Evolutionary conservation across 2,797 vertebrate species (phyloP).

Genomic region (Lacerta bilineata): DNA sequence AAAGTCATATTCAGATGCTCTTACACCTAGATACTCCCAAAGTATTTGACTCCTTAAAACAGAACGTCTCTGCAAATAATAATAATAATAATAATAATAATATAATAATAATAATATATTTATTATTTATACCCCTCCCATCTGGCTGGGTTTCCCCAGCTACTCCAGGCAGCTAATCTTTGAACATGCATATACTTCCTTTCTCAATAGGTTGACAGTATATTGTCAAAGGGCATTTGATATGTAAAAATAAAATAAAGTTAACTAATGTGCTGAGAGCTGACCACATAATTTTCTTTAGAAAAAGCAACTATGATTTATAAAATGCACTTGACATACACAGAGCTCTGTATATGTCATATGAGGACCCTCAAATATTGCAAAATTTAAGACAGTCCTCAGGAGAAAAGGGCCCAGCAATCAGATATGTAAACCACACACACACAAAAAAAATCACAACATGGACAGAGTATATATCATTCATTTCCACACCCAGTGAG

Average conservation of each 20-base stretch:
- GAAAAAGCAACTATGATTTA: not conserved
- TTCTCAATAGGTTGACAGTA: no score
- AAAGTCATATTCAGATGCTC: conserved; percentile 64
- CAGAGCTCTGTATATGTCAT: not conserved
- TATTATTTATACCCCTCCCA: no score
- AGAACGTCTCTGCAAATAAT: conserved; percentile 26
- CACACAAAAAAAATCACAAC: not conserved
- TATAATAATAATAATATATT: no score
- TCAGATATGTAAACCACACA: not conserved
- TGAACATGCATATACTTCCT: not conserved
- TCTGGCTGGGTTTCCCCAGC: no score
- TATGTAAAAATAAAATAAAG: no score
- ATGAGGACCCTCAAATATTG: not conserved
- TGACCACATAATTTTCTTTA: not conserved
- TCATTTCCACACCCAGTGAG: not conserved
- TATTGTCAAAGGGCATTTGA: no score
- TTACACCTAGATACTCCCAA: conserved; percentile 53
- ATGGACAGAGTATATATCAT: not conserved
- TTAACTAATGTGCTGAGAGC: not conserved
- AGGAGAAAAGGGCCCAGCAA: not conserved
- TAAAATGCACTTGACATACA: not conserved
- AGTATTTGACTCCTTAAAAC: conserved; percentile 49
- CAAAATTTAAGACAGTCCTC: not conserved
- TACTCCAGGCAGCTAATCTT: not conserved
- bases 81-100: no score